A percentile compares a stretch with the other conserved stretches of the same genome.
phyloP scores from a whole-genome alignment of 2,113 vertebrate species.

The Pandion haliaetus region DNA sequence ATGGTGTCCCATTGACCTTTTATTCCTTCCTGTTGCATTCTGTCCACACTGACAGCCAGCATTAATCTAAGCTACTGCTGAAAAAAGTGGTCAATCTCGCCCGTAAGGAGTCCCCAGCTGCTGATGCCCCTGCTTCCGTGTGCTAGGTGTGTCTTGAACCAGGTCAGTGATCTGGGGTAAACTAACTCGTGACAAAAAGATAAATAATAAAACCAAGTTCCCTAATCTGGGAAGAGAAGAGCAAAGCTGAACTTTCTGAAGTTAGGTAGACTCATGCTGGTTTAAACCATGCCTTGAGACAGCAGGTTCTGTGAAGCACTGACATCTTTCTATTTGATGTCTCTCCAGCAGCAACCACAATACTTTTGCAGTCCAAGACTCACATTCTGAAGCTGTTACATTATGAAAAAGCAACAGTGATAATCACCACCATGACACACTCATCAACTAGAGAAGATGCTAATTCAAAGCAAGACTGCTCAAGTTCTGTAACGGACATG shows the following conservation, averaged over 20 bases:
- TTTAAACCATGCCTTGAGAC: not conserved
- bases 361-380: not conserved
- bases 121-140: not conserved
- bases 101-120: not conserved
- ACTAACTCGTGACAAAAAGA: not conserved
- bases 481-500: rapidly evolving
- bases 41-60: not conserved
- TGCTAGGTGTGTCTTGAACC: not conserved
- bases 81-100: not conserved
- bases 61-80: not conserved
- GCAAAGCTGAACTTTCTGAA: not conserved
- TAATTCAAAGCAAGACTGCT: not conserved
- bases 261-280: not conserved
- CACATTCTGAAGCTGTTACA: not conserved
- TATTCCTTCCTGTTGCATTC: not conserved
- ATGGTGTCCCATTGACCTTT: not conserved
- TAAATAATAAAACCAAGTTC: not conserved
- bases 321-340: not conserved
- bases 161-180: not conserved
- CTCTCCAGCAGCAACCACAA: not conserved
- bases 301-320: not conserved
- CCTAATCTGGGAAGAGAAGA: not conserved
- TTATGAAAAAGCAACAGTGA: not conserved
- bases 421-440: not conserved
- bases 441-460: not conserved